Evolutionary conservation across 2,113 vertebrate species (phyloP).

Genomic region (Aviceda subcristata): DNA sequence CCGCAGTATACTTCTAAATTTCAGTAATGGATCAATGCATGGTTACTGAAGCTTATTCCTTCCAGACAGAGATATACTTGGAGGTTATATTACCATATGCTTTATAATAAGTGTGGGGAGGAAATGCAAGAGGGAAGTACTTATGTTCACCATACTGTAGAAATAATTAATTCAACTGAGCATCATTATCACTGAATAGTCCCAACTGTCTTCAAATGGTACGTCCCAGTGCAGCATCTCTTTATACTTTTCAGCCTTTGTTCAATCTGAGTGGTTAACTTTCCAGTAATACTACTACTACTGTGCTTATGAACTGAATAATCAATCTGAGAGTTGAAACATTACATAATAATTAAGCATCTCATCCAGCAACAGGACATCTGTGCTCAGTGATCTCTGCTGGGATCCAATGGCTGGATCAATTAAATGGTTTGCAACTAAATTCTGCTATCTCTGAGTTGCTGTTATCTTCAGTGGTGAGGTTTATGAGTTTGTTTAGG

Average conservation of each 20-base stretch:
- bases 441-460: not conserved
- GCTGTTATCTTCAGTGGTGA: not conserved
- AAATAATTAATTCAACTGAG: not conserved
- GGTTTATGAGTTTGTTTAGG: not conserved
- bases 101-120: not conserved
- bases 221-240: not conserved
- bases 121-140: not conserved
- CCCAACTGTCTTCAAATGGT: not conserved
- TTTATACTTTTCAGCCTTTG: not conserved
- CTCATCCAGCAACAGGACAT: not conserved
- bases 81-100: not conserved
- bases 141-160: not conserved
- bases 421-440: not conserved
- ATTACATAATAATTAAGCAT: not conserved
- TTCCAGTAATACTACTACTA: not conserved
- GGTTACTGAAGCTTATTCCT: not conserved
- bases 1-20: not conserved
- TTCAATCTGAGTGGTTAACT: not conserved
- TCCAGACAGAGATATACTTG: not conserved
- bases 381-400: not conserved
- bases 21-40: not conserved
- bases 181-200: not conserved
- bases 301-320: not conserved
- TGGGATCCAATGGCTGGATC: not conserved
- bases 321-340: not conserved